These are phyloP conservation scores for Montipora cactus DNA, from an alignment of 64 coral and sea anemone species.

Conservation along the genomic window DNA sequence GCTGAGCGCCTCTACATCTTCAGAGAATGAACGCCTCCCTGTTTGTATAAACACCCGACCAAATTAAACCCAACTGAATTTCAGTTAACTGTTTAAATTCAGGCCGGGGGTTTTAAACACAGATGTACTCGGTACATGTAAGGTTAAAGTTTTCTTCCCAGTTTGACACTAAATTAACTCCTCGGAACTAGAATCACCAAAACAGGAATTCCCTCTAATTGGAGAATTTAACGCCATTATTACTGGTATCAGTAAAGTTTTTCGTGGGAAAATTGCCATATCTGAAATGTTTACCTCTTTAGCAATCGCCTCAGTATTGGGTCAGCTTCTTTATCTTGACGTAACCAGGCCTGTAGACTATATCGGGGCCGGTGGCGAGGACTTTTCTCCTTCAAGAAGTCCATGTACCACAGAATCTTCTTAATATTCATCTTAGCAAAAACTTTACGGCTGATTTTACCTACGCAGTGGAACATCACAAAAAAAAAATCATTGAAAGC, in stretches of 20 bases:
- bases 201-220: not conserved
- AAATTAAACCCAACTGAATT: too few relatives aligned
- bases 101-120: too few relatives aligned
- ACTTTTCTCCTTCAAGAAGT: constrained; percentile 86
- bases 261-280: not conserved
- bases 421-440: constrained; percentile 74
- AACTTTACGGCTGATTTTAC: constrained; percentile 54
- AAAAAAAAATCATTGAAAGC: not conserved
- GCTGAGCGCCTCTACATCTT: too few relatives aligned
- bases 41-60: too few relatives aligned
- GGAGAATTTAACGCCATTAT: too few relatives aligned
- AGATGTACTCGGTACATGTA: too few relatives aligned
- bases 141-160: too few relatives aligned
- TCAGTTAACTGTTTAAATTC: too few relatives aligned
- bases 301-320: constrained; percentile 63
- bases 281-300: constrained; percentile 23
- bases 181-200: too few relatives aligned
- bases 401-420: constrained; percentile 76
- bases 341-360: constrained; percentile 89
- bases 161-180: too few relatives aligned
- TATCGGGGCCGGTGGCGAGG: constrained; percentile 79
- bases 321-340: constrained; percentile 75
- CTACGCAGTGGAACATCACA: not conserved
- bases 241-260: too few relatives aligned
- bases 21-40: too few relatives aligned